A percentile compares a stretch with the other conserved stretches of the same genome.
Conservation (phyloP, 2,888 invertebrate genomes). For the Sinotaia quadrata region DNA sequence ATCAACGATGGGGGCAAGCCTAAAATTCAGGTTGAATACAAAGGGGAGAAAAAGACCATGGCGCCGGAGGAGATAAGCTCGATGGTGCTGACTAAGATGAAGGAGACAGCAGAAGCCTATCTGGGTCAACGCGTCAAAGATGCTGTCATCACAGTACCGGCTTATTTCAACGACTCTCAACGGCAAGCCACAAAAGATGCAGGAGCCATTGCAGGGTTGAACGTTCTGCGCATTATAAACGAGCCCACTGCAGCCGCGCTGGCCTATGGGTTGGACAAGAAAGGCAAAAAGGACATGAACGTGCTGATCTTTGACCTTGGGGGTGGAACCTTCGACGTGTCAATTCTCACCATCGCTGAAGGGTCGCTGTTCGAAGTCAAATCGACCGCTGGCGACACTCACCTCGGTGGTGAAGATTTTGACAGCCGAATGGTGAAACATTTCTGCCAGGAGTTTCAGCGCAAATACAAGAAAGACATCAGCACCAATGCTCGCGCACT, state of each 20-base stretch:
- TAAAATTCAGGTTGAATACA: slow-evolving; percentile 73
- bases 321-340: slow-evolving; percentile 79
- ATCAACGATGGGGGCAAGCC: slow-evolving; percentile 54
- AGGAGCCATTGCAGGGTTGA: slow-evolving; percentile 72
- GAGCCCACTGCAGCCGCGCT: slow-evolving; percentile 72
- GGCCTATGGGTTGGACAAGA: slow-evolving; percentile 73
- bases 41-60: slow-evolving; percentile 88
- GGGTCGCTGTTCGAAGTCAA: slow-evolving; percentile 83
- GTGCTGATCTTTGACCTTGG: slow-evolving; percentile 78
- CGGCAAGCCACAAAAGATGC: slow-evolving; percentile 77
- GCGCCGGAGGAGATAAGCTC: slow-evolving; percentile 91
- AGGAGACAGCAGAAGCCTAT: slow-evolving; percentile 74
- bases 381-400: slow-evolving; percentile 86
- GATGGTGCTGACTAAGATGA: slow-evolving; percentile 92
- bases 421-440: slow-evolving; percentile 89
- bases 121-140: slow-evolving; percentile 76
- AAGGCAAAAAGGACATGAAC: slow-evolving; percentile 70
- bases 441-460: slow-evolving; percentile 83
- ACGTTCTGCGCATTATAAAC: slow-evolving; percentile 78
- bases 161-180: slow-evolving; percentile 73
- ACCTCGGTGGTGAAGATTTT: slow-evolving; percentile 81
- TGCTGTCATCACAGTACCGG: slow-evolving; percentile 69
- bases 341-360: slow-evolving; percentile 74
- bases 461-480: slow-evolving; percentile 80
- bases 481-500: slow-evolving; percentile 30